Evolutionary conservation across 2,888 invertebrate species (phyloP), one percentile per base, ranked within the genome.

Genomic region (Augochlorella aurata): DNA sequence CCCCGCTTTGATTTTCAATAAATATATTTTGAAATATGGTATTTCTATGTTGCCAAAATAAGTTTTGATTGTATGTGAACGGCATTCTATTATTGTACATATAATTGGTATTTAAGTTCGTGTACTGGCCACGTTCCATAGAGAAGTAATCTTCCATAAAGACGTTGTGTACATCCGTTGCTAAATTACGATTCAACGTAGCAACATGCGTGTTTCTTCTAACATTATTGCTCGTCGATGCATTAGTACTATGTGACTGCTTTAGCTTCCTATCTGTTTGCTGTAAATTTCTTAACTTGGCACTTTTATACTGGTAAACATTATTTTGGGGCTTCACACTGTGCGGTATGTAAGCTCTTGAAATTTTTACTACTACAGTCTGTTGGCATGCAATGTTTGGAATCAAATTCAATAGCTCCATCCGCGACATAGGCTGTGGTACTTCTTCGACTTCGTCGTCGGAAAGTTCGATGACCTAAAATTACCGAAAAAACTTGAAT

Each of bases 371-470:
- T 29, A 81, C 87, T 5, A 91, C 52, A 1, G 86, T 82, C 4
- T 82, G 75, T 9, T 85, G 78, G 4, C 74, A 77, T 12, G 91
- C 92, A 12, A 92, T 85, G 79, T 93, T 92, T 45, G 93, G 93
- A 65, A 93, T 80, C n/a, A 90, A 86, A 82, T 93, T 92, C 29
- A 93, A 85, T 80, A 93, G 90, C 68, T 93, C 93, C 90, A 90
- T 90, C 74, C 92, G 88, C 5, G 93, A 89, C 89, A 92, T 84
- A 5, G 89, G 89, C 5, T 83, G 84, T 1, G 90, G 92, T 45
- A 92, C 89, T 83, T 92, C 92, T 81, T 93, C 91, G 68, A 93
- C 89, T 65, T 93, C 93, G 58, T 93, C 93, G 50, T 93, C 93
- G 0, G 93, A 93, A 44, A 93, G 85, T 79, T 93, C 93, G 61